Evolutionary conservation across 2,113 vertebrate genomes (phyloP).

Genomic region (Dasyurus viverrinus): DNA sequence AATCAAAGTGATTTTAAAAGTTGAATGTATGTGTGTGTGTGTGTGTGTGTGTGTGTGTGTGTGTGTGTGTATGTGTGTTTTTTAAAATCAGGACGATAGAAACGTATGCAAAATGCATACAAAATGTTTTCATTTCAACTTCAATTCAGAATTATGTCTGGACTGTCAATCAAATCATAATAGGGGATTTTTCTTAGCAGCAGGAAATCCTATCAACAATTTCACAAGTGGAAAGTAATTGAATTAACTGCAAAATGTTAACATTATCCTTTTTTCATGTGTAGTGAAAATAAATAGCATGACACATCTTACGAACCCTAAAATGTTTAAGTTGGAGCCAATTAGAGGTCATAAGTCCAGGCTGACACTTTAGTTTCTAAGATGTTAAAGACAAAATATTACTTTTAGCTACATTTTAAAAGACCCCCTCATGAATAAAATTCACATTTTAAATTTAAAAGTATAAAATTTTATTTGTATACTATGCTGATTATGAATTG

Average conservation of each 20-base stretch:
- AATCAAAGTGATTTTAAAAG: constrained; percentile 62
- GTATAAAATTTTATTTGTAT: neutral
- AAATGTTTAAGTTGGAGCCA: constrained; percentile 77
- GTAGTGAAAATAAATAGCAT: constrained; percentile 68
- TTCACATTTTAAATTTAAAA: neutral
- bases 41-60: no score
- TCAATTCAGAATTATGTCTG: constrained; percentile 75
- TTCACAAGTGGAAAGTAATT: constrained; percentile 80
- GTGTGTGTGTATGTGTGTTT: no score
- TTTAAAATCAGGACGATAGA: constrained; percentile 23
- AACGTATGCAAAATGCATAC: constrained; percentile 40
- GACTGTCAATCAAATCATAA: constrained; percentile 72
- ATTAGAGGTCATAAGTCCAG: constrained; percentile 64
- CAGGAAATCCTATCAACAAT: constrained; percentile 76
- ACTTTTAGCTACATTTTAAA: neutral
- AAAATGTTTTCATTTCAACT: constrained; percentile 70
- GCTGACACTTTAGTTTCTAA: constrained; percentile 40
- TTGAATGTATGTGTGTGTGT: neutral
- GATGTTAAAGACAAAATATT: neutral
- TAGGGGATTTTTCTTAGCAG: constrained; percentile 54
- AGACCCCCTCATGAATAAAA: neutral
- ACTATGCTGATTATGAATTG: neutral
- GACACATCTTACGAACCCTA: constrained; percentile 50
- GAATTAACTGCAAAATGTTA: constrained; percentile 79
- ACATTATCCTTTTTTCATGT: constrained; percentile 74